Evolutionary conservation across 64 coral and sea anemone genomes (phyloP), one percentile per base, ranked within the genome.

Genomic region (Pocillopora verrucosa): DNA sequence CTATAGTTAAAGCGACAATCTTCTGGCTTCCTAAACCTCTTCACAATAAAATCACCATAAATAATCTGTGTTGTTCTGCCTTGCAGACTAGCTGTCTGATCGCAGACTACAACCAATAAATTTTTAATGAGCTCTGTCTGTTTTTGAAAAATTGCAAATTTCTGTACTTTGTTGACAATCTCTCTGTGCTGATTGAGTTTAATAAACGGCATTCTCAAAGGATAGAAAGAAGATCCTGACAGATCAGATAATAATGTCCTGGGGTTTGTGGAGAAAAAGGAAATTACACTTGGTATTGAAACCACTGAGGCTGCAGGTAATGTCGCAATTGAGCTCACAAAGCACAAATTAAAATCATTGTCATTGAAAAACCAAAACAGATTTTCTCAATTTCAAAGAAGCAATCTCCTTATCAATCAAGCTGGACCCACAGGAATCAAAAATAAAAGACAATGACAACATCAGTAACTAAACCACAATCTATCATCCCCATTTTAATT

Each of bases 51-150:
- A 85, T 85, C 82, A 72, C 65, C 11, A 19, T 85, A 85, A 85
- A 85, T 45, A 85, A 85, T 85, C 41, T 70, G 20, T 85, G 64
- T 41, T 65, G 34, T 57, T 51, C 19, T 10, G 82, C 36, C 24
- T 36, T 45, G 64, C 82, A 85, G 64, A 85, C 82, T 85, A 20
- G 5, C 12, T 85, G 82, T 57, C 82, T 85, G 82, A 25, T 72
- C 82, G 57, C 30, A 85, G 82, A 72, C 82, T 72, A 72, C 36
- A 45, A 36, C 63, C 37, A 85, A 85, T 85, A 72, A 85, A 85
- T 85, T 85, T 85, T 85, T 72, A 85, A 85, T 85, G 82, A 85
- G 61, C 64, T 85, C 82, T 56, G 82, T 85, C 82, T 85, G 64
- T 72, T 56, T 85, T 85, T 22, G 72, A 65, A 72, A 77, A 85